Percentiles rank a stretch among this genome's conserved stretches.
Evolutionary conservation across 2,113 vertebrate species (phyloP).

Genomic region (Sisor rabdophorus): DNA sequence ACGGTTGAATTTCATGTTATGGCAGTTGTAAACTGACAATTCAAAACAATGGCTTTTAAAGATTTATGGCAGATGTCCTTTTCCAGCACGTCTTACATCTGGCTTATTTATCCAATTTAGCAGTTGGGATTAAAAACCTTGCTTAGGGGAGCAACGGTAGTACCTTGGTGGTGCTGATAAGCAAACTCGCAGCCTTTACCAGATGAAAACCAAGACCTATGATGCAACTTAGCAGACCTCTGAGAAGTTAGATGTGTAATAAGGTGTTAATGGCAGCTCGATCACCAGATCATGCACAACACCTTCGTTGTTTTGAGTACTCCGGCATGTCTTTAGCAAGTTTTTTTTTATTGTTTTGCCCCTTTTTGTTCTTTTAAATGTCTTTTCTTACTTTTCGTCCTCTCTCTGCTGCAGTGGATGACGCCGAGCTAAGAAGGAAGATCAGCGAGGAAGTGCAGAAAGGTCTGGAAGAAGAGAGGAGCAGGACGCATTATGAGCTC

Average conservation of each 20-base stretch:
- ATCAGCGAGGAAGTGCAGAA: slow-evolving; percentile 67
- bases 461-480: slow-evolving; percentile 62
- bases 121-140: too few relatives aligned
- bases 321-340: neutral
- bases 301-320: neutral
- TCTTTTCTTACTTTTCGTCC: neutral
- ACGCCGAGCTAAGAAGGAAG: slow-evolving; percentile 67
- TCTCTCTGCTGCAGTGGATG: slow-evolving; percentile 56
- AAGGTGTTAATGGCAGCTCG: neutral
- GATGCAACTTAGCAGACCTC: neutral
- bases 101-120: too few relatives aligned
- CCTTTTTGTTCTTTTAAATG: neutral
- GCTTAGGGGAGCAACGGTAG: too few relatives aligned
- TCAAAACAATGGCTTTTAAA: too few relatives aligned
- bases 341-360: slow-evolving; percentile 14
- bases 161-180: too few relatives aligned
- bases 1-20: too few relatives aligned
- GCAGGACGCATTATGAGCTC: slow-evolving; percentile 64
- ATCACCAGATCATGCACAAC: neutral
- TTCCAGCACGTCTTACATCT: too few relatives aligned
- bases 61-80: too few relatives aligned
- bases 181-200: too few relatives aligned
- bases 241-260: neutral
- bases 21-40: too few relatives aligned
- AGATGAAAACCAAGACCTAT: too few relatives aligned